These are phyloP conservation scores for Callyntrura guangdongensis DNA, from an alignment of 2,888 invertebrate genomes.

Conservation along the genomic window DNA sequence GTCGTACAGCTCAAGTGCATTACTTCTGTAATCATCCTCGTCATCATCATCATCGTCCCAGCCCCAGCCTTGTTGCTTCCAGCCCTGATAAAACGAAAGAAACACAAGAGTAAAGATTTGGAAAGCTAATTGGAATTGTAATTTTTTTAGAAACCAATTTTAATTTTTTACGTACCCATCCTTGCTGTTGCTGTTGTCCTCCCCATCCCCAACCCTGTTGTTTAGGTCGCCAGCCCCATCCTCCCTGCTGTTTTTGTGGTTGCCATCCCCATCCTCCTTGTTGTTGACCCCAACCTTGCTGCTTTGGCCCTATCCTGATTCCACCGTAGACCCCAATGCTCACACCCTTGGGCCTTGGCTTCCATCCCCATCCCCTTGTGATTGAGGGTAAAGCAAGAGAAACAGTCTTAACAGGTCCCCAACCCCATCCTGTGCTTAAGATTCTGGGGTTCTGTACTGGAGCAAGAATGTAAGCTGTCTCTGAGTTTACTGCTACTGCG, in stretches of 20 bases:
- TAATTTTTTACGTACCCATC: too few relatives aligned
- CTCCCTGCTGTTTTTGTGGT: slow-evolving; percentile 51
- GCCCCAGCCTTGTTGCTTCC: slow-evolving; percentile 66
- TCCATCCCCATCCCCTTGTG: slow-evolving; percentile 79
- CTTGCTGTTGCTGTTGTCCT: slow-evolving; percentile 71
- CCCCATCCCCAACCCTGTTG: slow-evolving; percentile 70
- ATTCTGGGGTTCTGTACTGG: slow-evolving; percentile 67
- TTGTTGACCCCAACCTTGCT: slow-evolving; percentile 57
- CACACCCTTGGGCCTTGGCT: slow-evolving; percentile 14
- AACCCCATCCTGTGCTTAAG: slow-evolving; percentile 75
- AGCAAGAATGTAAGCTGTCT: slow-evolving; percentile 68
- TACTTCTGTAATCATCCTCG: slow-evolving; percentile 67
- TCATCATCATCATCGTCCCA: slow-evolving; percentile 68
- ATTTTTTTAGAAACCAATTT: background rate
- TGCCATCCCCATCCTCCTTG: slow-evolving; percentile 67
- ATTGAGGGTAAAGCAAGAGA: slow-evolving; percentile 74
- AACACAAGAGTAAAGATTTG: too few relatives aligned
- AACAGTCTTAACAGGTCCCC: slow-evolving; percentile 79
- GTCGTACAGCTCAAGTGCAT: background rate
- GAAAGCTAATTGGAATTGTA: background rate
- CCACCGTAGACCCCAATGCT: slow-evolving; percentile 58
- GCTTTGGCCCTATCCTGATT: slow-evolving; percentile 60
- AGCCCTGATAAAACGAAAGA: too few relatives aligned
- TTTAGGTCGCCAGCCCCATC: slow-evolving; percentile 68
- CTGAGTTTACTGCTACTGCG: slow-evolving; percentile 73